Base-by-base conservation (phyloP, 2,888 invertebrate species). In the Melangyna quadrimaculata region DNA sequence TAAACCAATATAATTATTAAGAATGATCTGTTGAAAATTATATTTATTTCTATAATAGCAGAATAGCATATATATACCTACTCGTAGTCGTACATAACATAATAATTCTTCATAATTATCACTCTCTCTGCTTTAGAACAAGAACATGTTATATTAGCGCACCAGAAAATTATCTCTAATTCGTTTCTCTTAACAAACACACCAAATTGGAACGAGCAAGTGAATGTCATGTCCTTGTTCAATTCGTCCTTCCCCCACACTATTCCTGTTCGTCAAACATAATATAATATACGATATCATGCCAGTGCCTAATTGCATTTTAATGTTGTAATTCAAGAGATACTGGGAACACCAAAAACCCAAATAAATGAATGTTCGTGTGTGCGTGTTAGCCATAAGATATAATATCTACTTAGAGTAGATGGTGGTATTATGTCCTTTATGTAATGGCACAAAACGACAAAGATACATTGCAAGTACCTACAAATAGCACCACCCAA, bases 51-150 rank as follows among this genome's bases (percentile, higher is more conserved):
- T 24, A 24, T 14, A n/a, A n/a, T n/a, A n/a, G n/a, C n/a, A n/a
- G 22, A 24, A 24, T 3, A 7, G 1, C n/a, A 1, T 24, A 14
- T 12, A 12, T 22, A 12, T 22, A 17, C 1, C 3, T n/a, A n/a
- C n/a, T n/a, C n/a, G 17, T 17, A 7, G 8, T 17, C 8, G 8
- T 19, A 17, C 10, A 45, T 2, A 45, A 8, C 22, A 67, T 67
- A 48, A 67, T 67, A 29, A 79, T 84, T 79, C 79, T 77, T 79
- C 67, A 84, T 84, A 79, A 79, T 84, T 75, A 79, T n/a, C n/a
- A n/a, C n/a, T n/a, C 35, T 43, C 37, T 75, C 29, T 45, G 29
- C 59, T 75, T 78, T 73, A 73, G 35, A 72, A 61, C 75, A 75
- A 35, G 74, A 71, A 43, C 40, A 57, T n/a, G 53, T 48, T 27